Conservation (phyloP, 2,888 invertebrate species). For the Fragum fragum region DNA sequence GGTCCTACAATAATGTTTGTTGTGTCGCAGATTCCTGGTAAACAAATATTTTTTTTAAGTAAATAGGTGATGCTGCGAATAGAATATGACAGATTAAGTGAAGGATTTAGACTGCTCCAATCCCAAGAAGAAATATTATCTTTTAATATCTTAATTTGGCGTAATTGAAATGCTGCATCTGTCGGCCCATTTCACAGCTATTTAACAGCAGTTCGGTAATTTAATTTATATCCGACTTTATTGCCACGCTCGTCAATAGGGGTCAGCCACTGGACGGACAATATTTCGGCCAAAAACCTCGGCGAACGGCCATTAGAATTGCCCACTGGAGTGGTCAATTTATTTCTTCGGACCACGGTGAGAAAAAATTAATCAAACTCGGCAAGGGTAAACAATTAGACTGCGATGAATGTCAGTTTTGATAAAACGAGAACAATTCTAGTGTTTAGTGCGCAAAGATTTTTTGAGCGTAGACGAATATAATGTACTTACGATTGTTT, state of each 20-base stretch:
- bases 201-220: constrained; percentile 39
- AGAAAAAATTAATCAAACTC: constrained; percentile 28
- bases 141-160: constrained; percentile 47
- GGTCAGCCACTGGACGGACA: not conserved
- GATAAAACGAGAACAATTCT: constrained; percentile 11
- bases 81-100: too few species aligned
- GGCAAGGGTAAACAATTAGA: constrained; percentile 35
- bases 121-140: constrained; percentile 8
- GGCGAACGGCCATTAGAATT: not conserved
- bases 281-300: constrained; percentile 11
- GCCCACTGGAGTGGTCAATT: constrained; percentile 32
- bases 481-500: too few species aligned
- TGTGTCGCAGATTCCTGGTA: too few species aligned
- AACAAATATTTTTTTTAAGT: too few species aligned
- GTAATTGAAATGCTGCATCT: constrained; percentile 48
- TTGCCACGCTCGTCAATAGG: constrained; percentile 23
- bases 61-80: too few species aligned
- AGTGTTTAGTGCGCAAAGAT: too few species aligned
- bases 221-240: constrained; percentile 58
- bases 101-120: not conserved
- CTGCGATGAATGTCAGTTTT: constrained; percentile 32
- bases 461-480: too few species aligned
- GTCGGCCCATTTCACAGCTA: constrained; percentile 41
- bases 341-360: constrained; percentile 10
- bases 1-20: too few species aligned